phyloP scores from a whole-genome alignment of 2,113 vertebrate species.

The Sceloporus undulatus region DNA sequence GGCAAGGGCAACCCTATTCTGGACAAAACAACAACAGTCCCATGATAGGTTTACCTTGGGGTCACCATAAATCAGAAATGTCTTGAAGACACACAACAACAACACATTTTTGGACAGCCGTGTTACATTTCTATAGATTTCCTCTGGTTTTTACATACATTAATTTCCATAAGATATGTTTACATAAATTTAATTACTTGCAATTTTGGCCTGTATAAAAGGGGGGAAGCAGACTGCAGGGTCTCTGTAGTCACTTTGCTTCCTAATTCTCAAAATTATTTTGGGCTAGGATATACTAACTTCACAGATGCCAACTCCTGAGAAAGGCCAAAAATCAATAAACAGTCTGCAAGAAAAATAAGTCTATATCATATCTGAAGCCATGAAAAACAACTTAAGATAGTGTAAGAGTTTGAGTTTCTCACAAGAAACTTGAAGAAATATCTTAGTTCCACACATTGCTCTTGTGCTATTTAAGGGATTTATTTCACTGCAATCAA shows the following conservation, averaged over 20 bases:
- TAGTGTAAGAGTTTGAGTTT: conserved; percentile 38
- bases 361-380: conserved; percentile 39
- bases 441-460: no score
- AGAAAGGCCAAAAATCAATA: conserved; percentile 37
- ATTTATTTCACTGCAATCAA: no score
- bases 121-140: not conserved
- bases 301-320: conserved; percentile 12
- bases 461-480: not conserved
- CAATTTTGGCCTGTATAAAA: conserved; percentile 1
- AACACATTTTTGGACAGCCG: no score
- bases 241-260: conserved; percentile 23
- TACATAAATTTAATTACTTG: not conserved
- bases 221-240: accelerated
- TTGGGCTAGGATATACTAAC: not conserved
- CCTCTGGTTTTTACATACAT: conserved; percentile 19
- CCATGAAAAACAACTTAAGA: conserved; percentile 19
- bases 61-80: no score
- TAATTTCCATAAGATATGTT: not conserved
- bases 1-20: no score
- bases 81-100: no score
- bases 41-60: no score
- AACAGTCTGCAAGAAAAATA: not conserved
- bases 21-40: no score
- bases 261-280: conserved; percentile 18
- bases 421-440: conserved; percentile 43